Percentiles rank a stretch among this genome's conserved stretches.
Conservation (phyloP, 2,113 vertebrate species). For the Rhinogobius similis region DNA sequence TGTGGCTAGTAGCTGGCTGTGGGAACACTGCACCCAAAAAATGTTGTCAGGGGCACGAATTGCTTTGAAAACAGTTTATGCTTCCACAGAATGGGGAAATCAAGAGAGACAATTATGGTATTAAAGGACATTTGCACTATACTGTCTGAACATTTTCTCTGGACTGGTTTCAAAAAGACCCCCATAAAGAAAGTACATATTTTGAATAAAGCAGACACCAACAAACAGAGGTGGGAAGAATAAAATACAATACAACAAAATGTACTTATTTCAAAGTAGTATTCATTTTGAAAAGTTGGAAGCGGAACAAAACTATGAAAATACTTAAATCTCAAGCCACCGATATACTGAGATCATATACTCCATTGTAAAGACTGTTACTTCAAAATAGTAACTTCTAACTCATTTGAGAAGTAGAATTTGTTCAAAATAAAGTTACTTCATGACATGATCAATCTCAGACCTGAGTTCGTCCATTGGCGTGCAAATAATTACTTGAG, state of each 20-base stretch:
- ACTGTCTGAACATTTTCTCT: slow-evolving; percentile 47
- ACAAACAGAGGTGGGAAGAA: background rate
- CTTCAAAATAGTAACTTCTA: too few relatives aligned
- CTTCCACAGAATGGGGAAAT: slow-evolving; percentile 39
- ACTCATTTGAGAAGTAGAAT: too few relatives aligned
- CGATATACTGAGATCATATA: too few relatives aligned
- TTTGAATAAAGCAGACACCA: slow-evolving; percentile 12
- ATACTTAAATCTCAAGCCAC: too few relatives aligned
- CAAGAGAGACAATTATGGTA: slow-evolving; percentile 40
- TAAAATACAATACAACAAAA: background rate
- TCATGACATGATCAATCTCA: too few relatives aligned
- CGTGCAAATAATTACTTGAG: slow-evolving; percentile 50
- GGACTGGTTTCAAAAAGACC: slow-evolving; percentile 44
- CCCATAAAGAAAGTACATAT: too few relatives aligned
- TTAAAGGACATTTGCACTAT: too few relatives aligned
- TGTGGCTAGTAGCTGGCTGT: slow-evolving; percentile 55
- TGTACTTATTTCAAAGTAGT: too few relatives aligned
- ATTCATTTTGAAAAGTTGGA: too few relatives aligned
- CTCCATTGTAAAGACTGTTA: too few relatives aligned
- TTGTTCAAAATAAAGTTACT: too few relatives aligned
- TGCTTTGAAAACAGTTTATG: slow-evolving; percentile 61
- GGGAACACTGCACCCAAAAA: slow-evolving; percentile 59
- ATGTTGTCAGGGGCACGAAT: slow-evolving; percentile 53
- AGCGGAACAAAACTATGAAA: too few relatives aligned
- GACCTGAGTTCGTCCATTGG: background rate